Base-by-base conservation (phyloP, 2,888 invertebrate species). In the Trachelus tabidus region DNA sequence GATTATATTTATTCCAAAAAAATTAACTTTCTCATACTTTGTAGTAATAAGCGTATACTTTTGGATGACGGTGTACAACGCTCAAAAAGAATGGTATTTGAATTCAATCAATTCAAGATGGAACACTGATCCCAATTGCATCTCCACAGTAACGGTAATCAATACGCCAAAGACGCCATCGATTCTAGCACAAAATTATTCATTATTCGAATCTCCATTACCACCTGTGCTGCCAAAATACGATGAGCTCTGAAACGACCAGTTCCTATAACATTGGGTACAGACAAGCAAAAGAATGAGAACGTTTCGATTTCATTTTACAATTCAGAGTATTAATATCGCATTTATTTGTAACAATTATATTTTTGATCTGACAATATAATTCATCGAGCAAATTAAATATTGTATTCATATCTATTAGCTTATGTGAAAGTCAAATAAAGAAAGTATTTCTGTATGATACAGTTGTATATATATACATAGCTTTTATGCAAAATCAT, bases 161-260 rank as follows among this genome's bases (percentile, higher is more conserved):
- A 88, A 86, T 78, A 78, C 84, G 73, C 87, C 84, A 37, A 91
- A 91, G 76, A 88, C 90, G n/a, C 90, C 90, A 33, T 91, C 91
- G 1, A 89, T 85, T 69, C 80, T 89, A 31, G 82, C 89, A 34
- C 86, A 87, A 77, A 86, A 84, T 78, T 83, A 81, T 33, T 81
- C 83, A 69, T 82, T 87, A 75, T 87, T 87, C 79, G 81, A 87
- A 37, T 81, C 84, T 3, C 85, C 85, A 23, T 79, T 83, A 56
- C 82, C 84, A 30, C 82, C 82, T 6, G 75, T 81, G 75, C 80
- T 81, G 11, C 75, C 82, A 69, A 84, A 84, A 73, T 82, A 82
- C 77, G 73, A 84, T 23, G 69, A 81, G 37, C 76, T 83, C 73
- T 84, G 77, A 56, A 56, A 56, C 56, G 9, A 23, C 9, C 9